Percentiles rank a stretch among this genome's conserved stretches.
These are phyloP conservation scores for Ctena decussata DNA, from an alignment of 2,888 invertebrate genomes.

Conservation along the genomic window DNA sequence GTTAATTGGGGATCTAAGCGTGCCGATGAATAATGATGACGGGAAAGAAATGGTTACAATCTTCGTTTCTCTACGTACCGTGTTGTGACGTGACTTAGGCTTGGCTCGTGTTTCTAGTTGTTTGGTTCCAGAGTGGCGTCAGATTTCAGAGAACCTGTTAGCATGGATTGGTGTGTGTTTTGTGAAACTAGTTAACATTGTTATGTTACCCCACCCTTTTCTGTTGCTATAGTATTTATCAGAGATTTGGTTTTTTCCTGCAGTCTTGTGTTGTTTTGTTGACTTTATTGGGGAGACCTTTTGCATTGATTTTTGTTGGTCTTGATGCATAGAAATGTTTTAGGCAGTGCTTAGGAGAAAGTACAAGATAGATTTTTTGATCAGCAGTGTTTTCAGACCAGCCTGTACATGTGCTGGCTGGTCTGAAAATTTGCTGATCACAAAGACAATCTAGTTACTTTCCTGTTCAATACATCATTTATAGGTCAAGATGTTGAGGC, in stretches of 20 bases:
- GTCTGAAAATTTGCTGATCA: too few relatives aligned
- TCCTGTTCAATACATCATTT: too few relatives aligned
- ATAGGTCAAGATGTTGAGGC: background rate
- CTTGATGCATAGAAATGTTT: background rate
- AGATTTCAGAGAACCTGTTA: background rate
- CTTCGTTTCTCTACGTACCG: background rate
- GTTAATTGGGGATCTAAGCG: background rate
- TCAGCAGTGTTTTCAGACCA: too few relatives aligned
- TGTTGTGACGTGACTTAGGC: conserved; percentile 15
- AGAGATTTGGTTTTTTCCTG: background rate
- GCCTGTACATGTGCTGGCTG: too few relatives aligned
- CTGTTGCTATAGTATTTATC: background rate
- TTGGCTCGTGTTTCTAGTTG: conserved; percentile 4
- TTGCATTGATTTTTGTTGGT: background rate
- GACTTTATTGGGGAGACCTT: background rate
- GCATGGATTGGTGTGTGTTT: conserved; percentile 17
- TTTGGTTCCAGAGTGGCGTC: conserved; percentile 1
- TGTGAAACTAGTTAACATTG: background rate
- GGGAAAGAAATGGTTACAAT: background rate
- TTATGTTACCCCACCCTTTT: background rate
- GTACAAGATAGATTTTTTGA: too few relatives aligned
- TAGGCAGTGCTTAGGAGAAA: too few relatives aligned
- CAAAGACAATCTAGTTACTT: too few relatives aligned
- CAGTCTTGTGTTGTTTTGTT: background rate
- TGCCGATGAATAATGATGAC: conserved; percentile 3